Evolutionary conservation across 2,113 vertebrate genomes (phyloP), one percentile per base, ranked within the genome.

Genomic region (Saimiri boliviensis): DNA sequence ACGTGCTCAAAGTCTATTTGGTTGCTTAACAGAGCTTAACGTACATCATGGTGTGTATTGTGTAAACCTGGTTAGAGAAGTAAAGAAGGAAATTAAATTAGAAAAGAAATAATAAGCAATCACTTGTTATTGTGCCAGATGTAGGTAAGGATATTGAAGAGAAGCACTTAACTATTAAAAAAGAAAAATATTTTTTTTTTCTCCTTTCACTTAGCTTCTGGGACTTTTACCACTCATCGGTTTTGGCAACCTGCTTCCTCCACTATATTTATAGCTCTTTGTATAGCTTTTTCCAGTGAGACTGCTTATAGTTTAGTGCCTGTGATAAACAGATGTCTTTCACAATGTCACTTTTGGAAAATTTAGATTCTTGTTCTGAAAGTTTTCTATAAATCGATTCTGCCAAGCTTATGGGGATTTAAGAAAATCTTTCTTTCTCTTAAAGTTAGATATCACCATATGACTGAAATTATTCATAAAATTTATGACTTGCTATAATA

Each of bases 271-370:
- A 5, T 30, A 56, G 37, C 13, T 91, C 3, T 77, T 71, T 37
- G 3, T 37, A 49, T 20, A 93, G 2, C 6, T 87, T 68, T 52
- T 93, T 49, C 10, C 12, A 85, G 6, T 27, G 27, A 40, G 0
- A 86, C 12, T 86, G 25, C n/a, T 86, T 74, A 73, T 4, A 60
- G 52, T 79, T 94, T 54, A 83, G 47, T 70, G 40, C 16, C 70
- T 45, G 1, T 85, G 23, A 82, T 91, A 97, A 96, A 93, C 19
- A 88, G 21, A 91, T 47, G 20, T 87, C n/a, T 91, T 94, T 90
- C 25, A 93, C 54, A 90, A n/a, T 63, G 27, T 91, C 13, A 63
- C 70, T 91, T 95, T 84, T 76, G 17, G 30, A 93, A 93, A 97
- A 71, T 4, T 47, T 19, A 91, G 25, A 70, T 87, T 76, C 49